A percentile compares a stretch with the other conserved stretches of the same genome.
Conservation (phyloP, 2,113 vertebrate species). For the Oostethus manadensis region DNA sequence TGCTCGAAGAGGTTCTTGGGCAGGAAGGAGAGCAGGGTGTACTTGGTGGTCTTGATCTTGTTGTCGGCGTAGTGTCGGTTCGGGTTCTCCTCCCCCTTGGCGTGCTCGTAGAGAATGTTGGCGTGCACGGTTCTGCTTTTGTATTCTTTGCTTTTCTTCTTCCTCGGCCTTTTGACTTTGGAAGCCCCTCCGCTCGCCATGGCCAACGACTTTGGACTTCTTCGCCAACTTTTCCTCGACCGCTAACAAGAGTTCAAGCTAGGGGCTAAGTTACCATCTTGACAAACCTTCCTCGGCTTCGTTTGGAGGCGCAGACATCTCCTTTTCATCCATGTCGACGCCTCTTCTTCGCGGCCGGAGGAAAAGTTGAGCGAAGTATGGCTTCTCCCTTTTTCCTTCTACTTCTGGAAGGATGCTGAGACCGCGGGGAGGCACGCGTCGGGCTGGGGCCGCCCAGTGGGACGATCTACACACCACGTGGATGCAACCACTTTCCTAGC, state of each 20-base stretch:
- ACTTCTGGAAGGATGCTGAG: constrained; percentile 63
- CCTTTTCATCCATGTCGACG: constrained; percentile 53
- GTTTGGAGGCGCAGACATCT: constrained; percentile 26
- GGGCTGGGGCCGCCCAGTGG: constrained; percentile 3
- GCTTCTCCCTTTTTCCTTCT: constrained; percentile 40
- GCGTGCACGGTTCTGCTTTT: constrained; percentile 79
- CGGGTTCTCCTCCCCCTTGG: constrained; percentile 65
- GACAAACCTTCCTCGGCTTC: constrained; percentile 6
- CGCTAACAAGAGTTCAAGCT: constrained; percentile 10
- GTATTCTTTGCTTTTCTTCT: constrained; percentile 75
- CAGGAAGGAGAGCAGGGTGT: constrained; percentile 89
- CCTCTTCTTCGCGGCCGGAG: constrained; percentile 36
- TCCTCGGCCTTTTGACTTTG: constrained; percentile 60
- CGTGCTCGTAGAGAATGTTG: constrained; percentile 68
- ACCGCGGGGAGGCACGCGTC: background rate
- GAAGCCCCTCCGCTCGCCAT: constrained; percentile 54
- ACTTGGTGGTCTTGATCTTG: constrained; percentile 93
- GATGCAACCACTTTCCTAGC: background rate
- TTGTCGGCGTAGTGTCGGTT: constrained; percentile 79
- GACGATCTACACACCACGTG: constrained; percentile 22
- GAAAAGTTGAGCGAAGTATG: constrained; percentile 62
- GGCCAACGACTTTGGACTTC: constrained; percentile 65
- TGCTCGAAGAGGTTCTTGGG: constrained; percentile 98
- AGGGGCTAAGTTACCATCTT: constrained; percentile 64
- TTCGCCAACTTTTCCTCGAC: constrained; percentile 21